phyloP scores from a whole-genome alignment of 2,888 invertebrate species.

The Drosophila heteroneura region DNA sequence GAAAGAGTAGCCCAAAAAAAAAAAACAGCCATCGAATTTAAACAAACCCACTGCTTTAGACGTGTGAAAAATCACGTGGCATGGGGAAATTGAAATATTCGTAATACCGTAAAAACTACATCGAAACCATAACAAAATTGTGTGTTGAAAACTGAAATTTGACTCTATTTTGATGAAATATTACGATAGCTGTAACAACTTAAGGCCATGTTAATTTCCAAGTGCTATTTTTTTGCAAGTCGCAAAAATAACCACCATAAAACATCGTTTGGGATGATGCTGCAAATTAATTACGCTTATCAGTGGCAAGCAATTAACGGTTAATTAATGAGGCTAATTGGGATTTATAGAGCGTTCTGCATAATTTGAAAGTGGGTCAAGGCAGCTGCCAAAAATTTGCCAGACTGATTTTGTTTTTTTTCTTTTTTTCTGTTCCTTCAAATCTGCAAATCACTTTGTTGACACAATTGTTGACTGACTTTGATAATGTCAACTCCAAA shows the following conservation, averaged over 20 bases:
- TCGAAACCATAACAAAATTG: slow-evolving; percentile 24
- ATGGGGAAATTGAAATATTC: slow-evolving; percentile 29
- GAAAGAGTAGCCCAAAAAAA: slow-evolving; percentile 1
- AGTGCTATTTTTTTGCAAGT: slow-evolving; percentile 14
- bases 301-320: slow-evolving; percentile 34
- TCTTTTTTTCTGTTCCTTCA: slow-evolving; percentile 28
- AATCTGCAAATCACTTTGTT: slow-evolving; percentile 56
- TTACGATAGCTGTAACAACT: not conserved
- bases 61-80: slow-evolving; percentile 28
- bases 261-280: not conserved
- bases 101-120: slow-evolving; percentile 12
- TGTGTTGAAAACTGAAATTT: slow-evolving; percentile 31
- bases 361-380: slow-evolving; percentile 51
- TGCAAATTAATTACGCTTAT: slow-evolving; percentile 27
- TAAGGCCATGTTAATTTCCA: slow-evolving; percentile 52
- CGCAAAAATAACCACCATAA: slow-evolving; percentile 1
- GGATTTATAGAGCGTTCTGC: slow-evolving; percentile 44
- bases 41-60: not conserved
- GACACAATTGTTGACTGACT: slow-evolving; percentile 12
- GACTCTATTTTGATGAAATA: slow-evolving; percentile 20
- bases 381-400: slow-evolving; percentile 33
- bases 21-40: slow-evolving; percentile 1
- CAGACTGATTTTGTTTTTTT: slow-evolving; percentile 2
- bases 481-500: slow-evolving; percentile 28
- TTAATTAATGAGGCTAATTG: slow-evolving; percentile 37